Evolutionary conservation across 1,140 invertebrate species (phyloP).

Genomic region (Drosophila sp.): DNA sequence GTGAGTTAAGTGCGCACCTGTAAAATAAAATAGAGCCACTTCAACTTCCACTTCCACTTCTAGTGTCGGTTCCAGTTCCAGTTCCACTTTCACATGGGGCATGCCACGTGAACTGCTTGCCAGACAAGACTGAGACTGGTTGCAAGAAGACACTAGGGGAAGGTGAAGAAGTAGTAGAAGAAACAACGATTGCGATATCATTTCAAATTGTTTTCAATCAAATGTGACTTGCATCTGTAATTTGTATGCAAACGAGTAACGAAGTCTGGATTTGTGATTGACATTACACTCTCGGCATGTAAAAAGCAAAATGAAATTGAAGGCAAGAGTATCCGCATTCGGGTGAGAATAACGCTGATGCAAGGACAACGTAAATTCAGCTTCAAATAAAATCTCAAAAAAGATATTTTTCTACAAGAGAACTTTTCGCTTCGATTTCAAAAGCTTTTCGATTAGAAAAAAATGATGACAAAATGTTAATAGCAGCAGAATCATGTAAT

Average conservation of each 20-base stretch:
- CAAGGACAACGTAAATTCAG: slow-evolving; percentile 1
- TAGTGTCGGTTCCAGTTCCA: too few species aligned
- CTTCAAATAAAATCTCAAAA: not conserved
- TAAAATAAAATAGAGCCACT: slow-evolving; percentile 58
- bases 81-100: slow-evolving; percentile 5
- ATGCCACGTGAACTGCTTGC: slow-evolving; percentile 16
- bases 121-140: not conserved
- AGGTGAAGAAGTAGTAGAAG: too few species aligned
- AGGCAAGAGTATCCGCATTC: too few species aligned
- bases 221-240: slow-evolving; percentile 81
- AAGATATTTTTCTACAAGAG: too few species aligned
- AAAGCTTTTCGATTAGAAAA: not conserved
- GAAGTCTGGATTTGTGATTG: slow-evolving; percentile 64
- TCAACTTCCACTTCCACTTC: too few species aligned
- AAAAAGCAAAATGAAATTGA: not conserved
- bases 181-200: slow-evolving; percentile 64
- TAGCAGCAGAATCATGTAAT: not conserved
- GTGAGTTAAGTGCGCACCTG: slow-evolving; percentile 13
- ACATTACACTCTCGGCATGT: slow-evolving; percentile 24
- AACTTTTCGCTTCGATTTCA: not conserved
- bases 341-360: slow-evolving; percentile 31
- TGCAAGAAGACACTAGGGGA: too few species aligned
- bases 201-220: slow-evolving; percentile 82
- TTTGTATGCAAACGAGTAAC: slow-evolving; percentile 73
- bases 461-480: too few species aligned